These are phyloP conservation scores for Lichenostomus cassidix DNA, from an alignment of 2,113 vertebrate genomes.

Conservation along the genomic window DNA sequence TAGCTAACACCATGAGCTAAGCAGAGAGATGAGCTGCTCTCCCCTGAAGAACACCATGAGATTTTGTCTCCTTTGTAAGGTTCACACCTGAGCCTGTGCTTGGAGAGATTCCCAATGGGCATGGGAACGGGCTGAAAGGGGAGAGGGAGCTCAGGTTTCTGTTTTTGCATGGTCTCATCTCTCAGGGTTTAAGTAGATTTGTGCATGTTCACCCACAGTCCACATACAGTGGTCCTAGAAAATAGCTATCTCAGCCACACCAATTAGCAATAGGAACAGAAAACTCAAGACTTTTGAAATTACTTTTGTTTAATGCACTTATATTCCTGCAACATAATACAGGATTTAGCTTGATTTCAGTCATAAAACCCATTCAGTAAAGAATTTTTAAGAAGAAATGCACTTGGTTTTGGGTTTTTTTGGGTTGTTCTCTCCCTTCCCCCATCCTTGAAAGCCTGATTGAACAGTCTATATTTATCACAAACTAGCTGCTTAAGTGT, in stretches of 20 bases:
- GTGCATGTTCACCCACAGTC: rapidly evolving
- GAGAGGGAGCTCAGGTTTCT: neutral
- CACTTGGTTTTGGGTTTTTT: rapidly evolving
- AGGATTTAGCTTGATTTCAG: neutral
- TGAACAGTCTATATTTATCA: neutral
- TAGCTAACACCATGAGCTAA: neutral
- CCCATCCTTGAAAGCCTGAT: neutral
- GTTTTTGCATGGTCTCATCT: neutral
- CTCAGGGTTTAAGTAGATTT: rapidly evolving
- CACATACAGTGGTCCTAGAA: neutral
- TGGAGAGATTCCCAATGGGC: neutral
- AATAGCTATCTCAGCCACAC: neutral
- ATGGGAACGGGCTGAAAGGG: neutral
- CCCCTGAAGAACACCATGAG: neutral
- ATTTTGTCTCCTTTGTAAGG: neutral
- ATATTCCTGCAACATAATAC: neutral
- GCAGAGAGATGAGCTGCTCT: neutral
- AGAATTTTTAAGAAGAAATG: neutral
- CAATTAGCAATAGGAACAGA: neutral
- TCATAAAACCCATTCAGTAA: neutral
- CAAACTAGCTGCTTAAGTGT: neutral
- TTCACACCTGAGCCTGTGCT: neutral
- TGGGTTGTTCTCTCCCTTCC: neutral
- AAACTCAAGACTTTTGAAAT: neutral
- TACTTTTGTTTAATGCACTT: neutral